Evolutionary conservation across 2,888 invertebrate genomes (phyloP), one percentile per base, ranked within the genome.

Genomic region (Polymixis lichenea): DNA sequence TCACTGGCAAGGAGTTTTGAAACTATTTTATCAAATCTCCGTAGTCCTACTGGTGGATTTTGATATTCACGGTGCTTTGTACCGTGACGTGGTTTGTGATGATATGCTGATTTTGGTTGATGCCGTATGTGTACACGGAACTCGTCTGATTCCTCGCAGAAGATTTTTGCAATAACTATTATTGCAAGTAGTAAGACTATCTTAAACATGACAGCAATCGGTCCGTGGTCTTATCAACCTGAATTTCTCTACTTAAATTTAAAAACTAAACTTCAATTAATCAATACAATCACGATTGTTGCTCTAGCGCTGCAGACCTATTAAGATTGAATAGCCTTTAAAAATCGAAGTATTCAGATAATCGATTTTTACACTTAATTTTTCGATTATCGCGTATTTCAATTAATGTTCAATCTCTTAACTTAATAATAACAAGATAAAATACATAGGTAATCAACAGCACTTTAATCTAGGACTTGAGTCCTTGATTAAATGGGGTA

Each of bases 331-430:
- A 75, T 49, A 56, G 49, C 32, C 25, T n/a, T 55, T 49, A 53
- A 60, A 56, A 32, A 25, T 67, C n/a, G 53, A 49, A 25, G 43
- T 51, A 70, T 66, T 66, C 28, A 43, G 55, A 53, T 79, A 77
- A 83, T 83, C 56, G 51, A 75, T 77, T 81, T 75, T n/a, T 43
- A 78, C 61, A 56, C 68, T 72, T 73, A 74, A 56, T 61, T 61
- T 61, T 60, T 43, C 25, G 19, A 46, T 46, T 75, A 74, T 61
- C 69, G 76, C 55, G 3, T 60, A 58, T 67, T 72, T 75, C 60
- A 75, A 80, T 84, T 75, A 80, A 58, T 76, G 67, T 82, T 82
- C 67, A 76, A 71, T 76, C 15, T 65, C 28, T n/a, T 60, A 25
- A 55, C 28, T 67, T 55, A 66, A 61, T 55, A 69, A 58, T 43